Percentiles rank a stretch among this genome's conserved stretches.
Conservation (phyloP, 2,888 invertebrate genomes). For the Ceratothoa steindachneri region DNA sequence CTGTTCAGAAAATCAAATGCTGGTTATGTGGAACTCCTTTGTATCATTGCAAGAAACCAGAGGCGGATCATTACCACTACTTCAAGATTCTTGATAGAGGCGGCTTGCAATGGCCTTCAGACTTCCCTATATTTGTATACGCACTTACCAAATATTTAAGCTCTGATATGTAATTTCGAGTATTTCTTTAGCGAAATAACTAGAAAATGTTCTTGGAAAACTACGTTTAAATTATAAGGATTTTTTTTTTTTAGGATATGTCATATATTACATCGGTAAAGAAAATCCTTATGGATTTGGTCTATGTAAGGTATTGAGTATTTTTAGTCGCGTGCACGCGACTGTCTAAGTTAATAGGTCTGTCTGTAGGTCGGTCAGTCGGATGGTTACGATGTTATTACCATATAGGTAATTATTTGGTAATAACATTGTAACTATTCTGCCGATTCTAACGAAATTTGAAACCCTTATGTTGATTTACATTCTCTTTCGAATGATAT, state of each 20-base stretch:
- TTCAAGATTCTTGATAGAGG: constrained; percentile 20
- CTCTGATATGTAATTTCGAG: constrained; percentile 4
- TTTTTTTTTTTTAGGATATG: too few relatives aligned
- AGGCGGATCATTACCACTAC: constrained; percentile 16
- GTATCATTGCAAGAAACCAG: constrained; percentile 13
- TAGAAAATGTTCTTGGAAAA: constrained; percentile 12
- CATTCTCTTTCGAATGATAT: too few relatives aligned
- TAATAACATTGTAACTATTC: too few relatives aligned
- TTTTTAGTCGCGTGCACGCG: too few relatives aligned
- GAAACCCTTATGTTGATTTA: too few relatives aligned
- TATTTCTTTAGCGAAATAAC: constrained; percentile 11
- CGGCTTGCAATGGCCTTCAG: constrained; percentile 22
- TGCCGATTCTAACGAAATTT: too few relatives aligned
- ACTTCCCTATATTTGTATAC: constrained; percentile 17
- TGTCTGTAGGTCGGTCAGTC: too few relatives aligned
- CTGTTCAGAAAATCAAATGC: too few relatives aligned
- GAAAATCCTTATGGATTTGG: constrained; percentile 11
- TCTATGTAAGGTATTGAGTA: constrained; percentile 5
- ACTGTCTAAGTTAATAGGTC: too few relatives aligned
- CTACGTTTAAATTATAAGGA: constrained; percentile 1
- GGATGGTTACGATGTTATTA: too few relatives aligned
- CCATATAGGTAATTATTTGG: too few relatives aligned
- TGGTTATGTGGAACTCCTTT: too few relatives aligned
- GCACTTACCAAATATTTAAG: constrained; percentile 12
- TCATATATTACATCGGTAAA: neutral